Conservation (phyloP, 2,113 vertebrate genomes). For the Cricetomys ansorgei region DNA sequence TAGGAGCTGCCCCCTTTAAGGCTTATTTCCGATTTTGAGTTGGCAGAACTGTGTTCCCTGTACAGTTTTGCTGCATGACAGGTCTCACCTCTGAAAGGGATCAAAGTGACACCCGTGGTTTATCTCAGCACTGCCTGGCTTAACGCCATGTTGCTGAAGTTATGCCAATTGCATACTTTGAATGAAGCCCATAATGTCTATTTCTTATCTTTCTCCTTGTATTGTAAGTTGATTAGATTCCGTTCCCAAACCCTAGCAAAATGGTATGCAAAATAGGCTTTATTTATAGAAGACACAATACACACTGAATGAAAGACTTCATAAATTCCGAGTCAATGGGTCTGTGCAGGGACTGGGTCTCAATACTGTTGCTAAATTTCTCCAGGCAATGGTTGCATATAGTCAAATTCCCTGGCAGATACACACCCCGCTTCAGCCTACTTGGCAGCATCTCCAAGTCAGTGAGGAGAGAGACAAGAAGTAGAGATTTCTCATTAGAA, state of each 20-base stretch:
- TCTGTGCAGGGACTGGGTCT: not conserved
- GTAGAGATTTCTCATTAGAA: not conserved
- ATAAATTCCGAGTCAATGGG: not conserved
- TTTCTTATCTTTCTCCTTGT: constrained; percentile 9
- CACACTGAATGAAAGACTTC: not conserved
- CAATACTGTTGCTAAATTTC: not conserved
- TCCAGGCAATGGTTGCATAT: rapidly evolving
- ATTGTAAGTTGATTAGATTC: not conserved
- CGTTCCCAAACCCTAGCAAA: not conserved
- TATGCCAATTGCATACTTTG: not conserved
- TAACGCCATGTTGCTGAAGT: not conserved
- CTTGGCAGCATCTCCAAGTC: not conserved
- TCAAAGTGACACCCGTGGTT: not conserved
- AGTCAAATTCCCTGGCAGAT: not conserved
- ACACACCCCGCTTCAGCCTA: no score
- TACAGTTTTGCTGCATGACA: not conserved
- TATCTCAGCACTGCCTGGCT: constrained; percentile 16
- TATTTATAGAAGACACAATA: not conserved
- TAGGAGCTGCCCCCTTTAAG: not conserved
- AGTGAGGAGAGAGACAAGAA: not conserved
- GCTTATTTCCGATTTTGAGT: not conserved
- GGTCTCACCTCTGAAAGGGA: not conserved
- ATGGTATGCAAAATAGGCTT: not conserved
- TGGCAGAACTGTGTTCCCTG: not conserved
- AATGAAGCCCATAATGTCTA: not conserved